A percentile compares a stretch with the other conserved stretches of the same genome.
These are phyloP conservation scores for Bugula neritina DNA, from an alignment of 2,888 invertebrate species.

Conservation along the genomic window DNA sequence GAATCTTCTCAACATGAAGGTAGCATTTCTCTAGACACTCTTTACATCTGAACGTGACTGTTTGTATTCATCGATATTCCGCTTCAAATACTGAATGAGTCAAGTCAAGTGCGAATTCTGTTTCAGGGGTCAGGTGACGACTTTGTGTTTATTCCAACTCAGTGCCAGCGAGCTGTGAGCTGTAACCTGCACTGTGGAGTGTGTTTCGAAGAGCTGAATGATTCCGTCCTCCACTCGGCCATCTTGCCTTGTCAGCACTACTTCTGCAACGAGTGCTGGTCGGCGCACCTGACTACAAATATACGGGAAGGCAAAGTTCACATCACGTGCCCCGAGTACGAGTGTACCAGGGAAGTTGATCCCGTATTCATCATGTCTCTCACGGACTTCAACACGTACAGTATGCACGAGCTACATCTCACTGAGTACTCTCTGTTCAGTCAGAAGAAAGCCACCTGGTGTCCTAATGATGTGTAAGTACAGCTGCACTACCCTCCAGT, in stretches of 20 bases:
- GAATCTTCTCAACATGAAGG: background rate
- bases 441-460: slow-evolving; percentile 11
- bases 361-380: slow-evolving; percentile 27
- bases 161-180: background rate
- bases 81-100: too few species aligned
- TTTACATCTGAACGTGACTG: background rate
- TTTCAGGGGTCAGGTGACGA: background rate
- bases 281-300: slow-evolving; percentile 28
- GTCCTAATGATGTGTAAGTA: background rate
- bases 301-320: background rate
- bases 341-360: slow-evolving; percentile 30
- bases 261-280: slow-evolving; percentile 34
- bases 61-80: background rate
- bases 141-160: background rate
- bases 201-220: slow-evolving; percentile 25
- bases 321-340: slow-evolving; percentile 26
- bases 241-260: slow-evolving; percentile 32
- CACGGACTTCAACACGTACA: slow-evolving; percentile 1
- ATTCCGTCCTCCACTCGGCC: slow-evolving; percentile 26
- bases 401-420: slow-evolving; percentile 6
- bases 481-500: too few species aligned
- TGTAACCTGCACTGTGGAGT: slow-evolving; percentile 17
- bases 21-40: background rate
- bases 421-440: slow-evolving; percentile 20
- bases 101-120: background rate